phyloP scores from a whole-genome alignment of 2,113 vertebrate genomes.

The Platysternon megacephalum region DNA sequence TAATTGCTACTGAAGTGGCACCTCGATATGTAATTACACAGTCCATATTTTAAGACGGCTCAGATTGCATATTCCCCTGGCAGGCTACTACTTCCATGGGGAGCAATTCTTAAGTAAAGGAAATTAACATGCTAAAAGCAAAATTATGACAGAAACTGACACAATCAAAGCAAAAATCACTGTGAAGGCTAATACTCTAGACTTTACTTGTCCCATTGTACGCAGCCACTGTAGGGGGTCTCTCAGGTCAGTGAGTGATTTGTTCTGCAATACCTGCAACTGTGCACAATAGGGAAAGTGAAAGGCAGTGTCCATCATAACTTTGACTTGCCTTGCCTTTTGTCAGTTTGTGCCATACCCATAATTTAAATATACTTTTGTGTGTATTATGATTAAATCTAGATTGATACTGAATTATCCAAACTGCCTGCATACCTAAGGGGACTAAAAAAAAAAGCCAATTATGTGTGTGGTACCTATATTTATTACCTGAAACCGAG shows the following conservation, averaged over 20 bases:
- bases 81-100: not conserved
- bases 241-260: conserved; percentile 39
- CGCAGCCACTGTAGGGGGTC: conserved; percentile 40
- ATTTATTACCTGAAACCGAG: conserved; percentile 25
- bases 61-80: not conserved
- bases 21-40: conserved; percentile 35
- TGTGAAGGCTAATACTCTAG: conserved; percentile 53
- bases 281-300: conserved; percentile 31
- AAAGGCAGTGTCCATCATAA: conserved; percentile 49
- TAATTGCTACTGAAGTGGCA: conserved; percentile 5
- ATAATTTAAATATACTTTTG: conserved; percentile 21
- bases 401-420: conserved; percentile 33
- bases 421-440: not conserved
- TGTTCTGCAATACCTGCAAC: conserved; percentile 55
- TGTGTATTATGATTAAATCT: conserved; percentile 47
- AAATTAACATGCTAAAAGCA: conserved; percentile 23
- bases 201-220: conserved; percentile 61
- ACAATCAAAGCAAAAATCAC: conserved; percentile 43
- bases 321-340: conserved; percentile 49
- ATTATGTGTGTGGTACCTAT: not conserved
- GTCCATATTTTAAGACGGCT: conserved; percentile 20
- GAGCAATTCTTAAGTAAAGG: not conserved
- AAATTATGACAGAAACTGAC: conserved; percentile 54
- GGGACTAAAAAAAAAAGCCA: conserved; percentile 20
- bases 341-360: conserved; percentile 34